These are phyloP conservation scores for Macroteleia sp. DNA, from an alignment of 2,888 invertebrate genomes.

Conservation along the genomic window DNA sequence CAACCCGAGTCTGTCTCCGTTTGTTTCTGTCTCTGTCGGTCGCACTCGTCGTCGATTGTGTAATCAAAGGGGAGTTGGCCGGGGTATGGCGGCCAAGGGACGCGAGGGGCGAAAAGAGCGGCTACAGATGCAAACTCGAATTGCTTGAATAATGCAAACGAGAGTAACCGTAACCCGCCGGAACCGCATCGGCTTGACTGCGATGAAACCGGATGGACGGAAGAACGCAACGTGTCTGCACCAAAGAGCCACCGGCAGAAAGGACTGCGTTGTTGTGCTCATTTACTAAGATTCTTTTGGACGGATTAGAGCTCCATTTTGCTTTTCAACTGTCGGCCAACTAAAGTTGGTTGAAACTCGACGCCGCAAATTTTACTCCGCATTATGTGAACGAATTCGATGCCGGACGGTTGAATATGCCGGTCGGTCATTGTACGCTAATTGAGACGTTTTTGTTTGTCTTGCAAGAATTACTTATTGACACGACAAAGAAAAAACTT, in stretches of 20 bases:
- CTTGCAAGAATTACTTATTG: background rate
- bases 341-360: background rate
- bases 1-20: constrained; percentile 7
- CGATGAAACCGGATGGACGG: constrained; percentile 11
- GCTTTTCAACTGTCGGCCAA: background rate
- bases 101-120: background rate
- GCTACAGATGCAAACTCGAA: constrained; percentile 60
- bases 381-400: background rate
- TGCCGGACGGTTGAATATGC: background rate
- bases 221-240: constrained; percentile 28
- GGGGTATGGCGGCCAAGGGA: background rate
- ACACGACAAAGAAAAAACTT: constrained; percentile 11
- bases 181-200: constrained; percentile 42
- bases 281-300: constrained; percentile 28
- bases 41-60: constrained; percentile 47
- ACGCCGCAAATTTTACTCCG: background rate
- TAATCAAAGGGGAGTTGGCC: constrained; percentile 41
- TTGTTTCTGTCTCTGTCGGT: constrained; percentile 6
- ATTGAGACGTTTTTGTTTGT: constrained; percentile 27
- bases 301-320: background rate
- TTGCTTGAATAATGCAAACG: constrained; percentile 60
- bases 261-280: constrained; percentile 9
- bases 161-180: constrained; percentile 45
- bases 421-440: constrained; percentile 8
- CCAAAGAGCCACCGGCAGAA: constrained; percentile 18